Evolutionary conservation across 2,113 vertebrate species (phyloP), one percentile per base, ranked within the genome.

Genomic region (Damaliscus lunatus): DNA sequence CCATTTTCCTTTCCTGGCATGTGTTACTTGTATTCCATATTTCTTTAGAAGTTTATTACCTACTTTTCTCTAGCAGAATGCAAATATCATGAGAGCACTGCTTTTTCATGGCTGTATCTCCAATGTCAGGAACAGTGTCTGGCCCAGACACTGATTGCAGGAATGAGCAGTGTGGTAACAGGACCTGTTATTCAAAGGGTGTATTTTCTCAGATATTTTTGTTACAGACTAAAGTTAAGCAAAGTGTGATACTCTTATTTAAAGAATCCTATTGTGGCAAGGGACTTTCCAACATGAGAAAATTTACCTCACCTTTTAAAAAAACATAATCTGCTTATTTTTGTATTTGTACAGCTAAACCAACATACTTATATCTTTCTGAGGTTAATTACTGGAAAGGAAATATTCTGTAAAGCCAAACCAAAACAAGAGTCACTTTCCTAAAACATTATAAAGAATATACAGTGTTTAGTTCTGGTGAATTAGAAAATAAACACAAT

Each of bases 381-480:
- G 85, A 31, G 97, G 57, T 74, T 97, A 95, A 87, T 90, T 77
- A 91, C 27, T 84, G n/a, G 77, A 90, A 92, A 88, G 52, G 46
- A 97, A 90, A 90, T 96, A 88, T 23, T 71, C 17, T 19, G 36
- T 55, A 84, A 95, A 94, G 87, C 33, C 91, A 95, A 87, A 81
- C 55, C 14, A 86, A 95, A 96, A 77, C 40, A 80, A 90, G 48
- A 36, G 6, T 16, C 17, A 78, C 40, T 88, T 78, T 74, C 55
- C 21, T 74, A 95, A 62, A 88, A 57, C 43, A 86, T 64, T 80
- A 3, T 78, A 64, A 90, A 92, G 78, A 85, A 60, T 48, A 10
- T 27, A 16, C 27, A 55, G 52, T 83, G 13, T 87, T 97, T 57
- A 43, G 40, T 96, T 81, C 53, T 90, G 80, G 29, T 29, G 25